Evolutionary conservation across 1,140 invertebrate genomes (phyloP).

Genomic region (Colletes latitarsis): DNA sequence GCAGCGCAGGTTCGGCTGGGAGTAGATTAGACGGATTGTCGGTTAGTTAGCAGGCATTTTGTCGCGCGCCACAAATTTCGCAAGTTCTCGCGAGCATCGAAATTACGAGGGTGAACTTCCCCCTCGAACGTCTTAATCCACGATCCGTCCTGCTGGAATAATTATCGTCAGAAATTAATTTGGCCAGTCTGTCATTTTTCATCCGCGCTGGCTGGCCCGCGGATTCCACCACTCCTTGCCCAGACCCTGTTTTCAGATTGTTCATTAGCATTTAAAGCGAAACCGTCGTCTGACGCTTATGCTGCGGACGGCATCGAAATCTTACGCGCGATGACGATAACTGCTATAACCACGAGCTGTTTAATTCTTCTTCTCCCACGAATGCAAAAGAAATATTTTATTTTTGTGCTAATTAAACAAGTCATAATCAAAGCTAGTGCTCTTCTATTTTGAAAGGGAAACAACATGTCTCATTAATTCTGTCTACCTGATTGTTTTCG

Average conservation of each 20-base stretch:
- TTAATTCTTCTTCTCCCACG: neutral
- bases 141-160: constrained; percentile 32
- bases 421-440: too few relatives aligned
- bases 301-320: neutral
- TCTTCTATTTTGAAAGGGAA: too few relatives aligned
- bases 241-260: neutral
- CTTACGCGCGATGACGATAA: neutral
- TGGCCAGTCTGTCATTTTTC: constrained; percentile 43
- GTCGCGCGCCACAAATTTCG: constrained; percentile 12
- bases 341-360: neutral
- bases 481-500: too few relatives aligned
- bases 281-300: constrained; percentile 45
- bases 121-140: constrained; percentile 27
- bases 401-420: too few relatives aligned
- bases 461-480: too few relatives aligned
- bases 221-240: neutral
- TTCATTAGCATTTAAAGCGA: constrained; percentile 74
- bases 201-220: neutral
- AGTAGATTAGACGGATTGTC: constrained; percentile 41
- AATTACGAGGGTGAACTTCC: constrained; percentile 14
- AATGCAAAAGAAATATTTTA: neutral
- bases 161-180: constrained; percentile 47
- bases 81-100: constrained; percentile 2
- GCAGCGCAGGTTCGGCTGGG: neutral
- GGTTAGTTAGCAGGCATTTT: constrained; percentile 46